These are phyloP conservation scores for Chirona hameri DNA, from an alignment of 2,888 invertebrate genomes.

Conservation along the genomic window DNA sequence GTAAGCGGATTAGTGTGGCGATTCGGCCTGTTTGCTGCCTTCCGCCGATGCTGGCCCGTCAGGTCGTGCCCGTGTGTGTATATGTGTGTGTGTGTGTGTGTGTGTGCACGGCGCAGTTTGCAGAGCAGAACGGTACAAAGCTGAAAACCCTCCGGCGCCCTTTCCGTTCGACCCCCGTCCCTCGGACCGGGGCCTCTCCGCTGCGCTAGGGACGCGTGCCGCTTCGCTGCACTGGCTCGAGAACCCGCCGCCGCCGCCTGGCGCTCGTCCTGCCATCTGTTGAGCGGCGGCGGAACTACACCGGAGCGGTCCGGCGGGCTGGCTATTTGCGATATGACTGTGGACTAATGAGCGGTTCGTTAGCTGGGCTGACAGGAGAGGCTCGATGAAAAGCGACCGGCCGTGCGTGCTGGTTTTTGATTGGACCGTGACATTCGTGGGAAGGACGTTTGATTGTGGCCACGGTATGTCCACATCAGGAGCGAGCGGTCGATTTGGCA, in stretches of 20 bases:
- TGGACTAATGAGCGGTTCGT: neutral
- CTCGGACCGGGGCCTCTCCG: neutral
- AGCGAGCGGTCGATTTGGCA: too few species aligned
- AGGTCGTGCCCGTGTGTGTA: neutral
- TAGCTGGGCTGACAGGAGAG: neutral
- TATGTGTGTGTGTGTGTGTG: too few species aligned
- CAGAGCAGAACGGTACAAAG: too few species aligned
- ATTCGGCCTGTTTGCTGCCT: neutral
- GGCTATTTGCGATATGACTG: too few species aligned
- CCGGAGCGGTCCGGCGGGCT: neutral
- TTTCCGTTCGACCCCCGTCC: neutral
- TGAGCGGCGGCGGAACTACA: neutral
- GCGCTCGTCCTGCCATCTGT: neutral
- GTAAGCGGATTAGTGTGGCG: neutral
- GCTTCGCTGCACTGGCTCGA: neutral
- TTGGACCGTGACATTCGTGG: neutral
- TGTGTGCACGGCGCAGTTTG: too few species aligned
- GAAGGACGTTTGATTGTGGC: neutral
- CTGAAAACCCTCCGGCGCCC: too few species aligned
- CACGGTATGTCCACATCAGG: neutral
- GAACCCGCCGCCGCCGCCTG: neutral
- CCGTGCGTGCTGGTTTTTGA: neutral
- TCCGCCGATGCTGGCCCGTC: neutral
- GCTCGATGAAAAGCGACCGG: neutral
- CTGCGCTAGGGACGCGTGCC: neutral